Conservation (phyloP, 1,140 invertebrate species). For the Sitobion miscanthi region DNA sequence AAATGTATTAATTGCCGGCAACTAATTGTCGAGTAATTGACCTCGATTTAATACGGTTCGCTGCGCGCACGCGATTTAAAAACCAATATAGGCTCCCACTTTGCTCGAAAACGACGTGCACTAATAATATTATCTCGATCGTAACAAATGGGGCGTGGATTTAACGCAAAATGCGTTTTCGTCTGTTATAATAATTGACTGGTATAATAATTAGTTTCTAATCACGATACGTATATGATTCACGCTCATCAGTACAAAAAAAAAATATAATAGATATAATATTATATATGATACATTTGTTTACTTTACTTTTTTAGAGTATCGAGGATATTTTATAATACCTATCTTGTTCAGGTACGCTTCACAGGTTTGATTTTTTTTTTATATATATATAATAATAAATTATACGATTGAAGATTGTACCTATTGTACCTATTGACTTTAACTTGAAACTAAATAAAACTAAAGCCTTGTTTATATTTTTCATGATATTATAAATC, state of each 20-base stretch:
- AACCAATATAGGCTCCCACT: not conserved
- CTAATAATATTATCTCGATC: slow-evolving; percentile 17
- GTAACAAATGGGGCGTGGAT: not conserved
- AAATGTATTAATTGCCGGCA: not conserved
- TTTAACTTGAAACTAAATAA: no score
- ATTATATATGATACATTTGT: not conserved
- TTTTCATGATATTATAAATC: no score
- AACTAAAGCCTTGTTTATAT: no score
- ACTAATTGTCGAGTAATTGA: not conserved
- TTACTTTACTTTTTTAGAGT: not conserved
- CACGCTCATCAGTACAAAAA: not conserved
- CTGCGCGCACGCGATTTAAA: not conserved
- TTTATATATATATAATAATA: not conserved
- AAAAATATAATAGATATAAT: not conserved
- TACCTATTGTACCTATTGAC: no score
- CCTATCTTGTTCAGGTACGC: not conserved
- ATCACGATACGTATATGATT: not conserved
- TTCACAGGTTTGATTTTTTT: not conserved
- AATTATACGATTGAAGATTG: no score
- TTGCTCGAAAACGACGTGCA: not conserved
- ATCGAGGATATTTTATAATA: not conserved
- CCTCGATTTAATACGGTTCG: not conserved
- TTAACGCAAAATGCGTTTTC: not conserved
- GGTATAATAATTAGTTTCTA: not conserved
- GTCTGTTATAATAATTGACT: not conserved